A percentile compares a stretch with the other conserved stretches of the same genome.
Evolutionary conservation across 2,888 invertebrate species (phyloP).

Genomic region (Orchestes rusci): DNA sequence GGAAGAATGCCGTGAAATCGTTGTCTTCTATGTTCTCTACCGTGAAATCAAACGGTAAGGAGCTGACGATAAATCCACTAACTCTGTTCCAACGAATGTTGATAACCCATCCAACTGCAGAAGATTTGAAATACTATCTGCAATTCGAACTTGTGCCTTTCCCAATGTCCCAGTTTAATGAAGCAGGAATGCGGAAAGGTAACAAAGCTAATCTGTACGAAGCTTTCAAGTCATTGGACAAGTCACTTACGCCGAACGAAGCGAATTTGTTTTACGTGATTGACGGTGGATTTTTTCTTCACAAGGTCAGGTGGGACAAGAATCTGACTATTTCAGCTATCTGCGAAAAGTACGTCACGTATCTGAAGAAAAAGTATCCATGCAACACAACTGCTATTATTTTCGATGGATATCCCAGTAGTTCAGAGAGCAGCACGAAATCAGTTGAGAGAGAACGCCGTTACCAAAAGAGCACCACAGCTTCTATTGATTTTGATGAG

Average conservation of each 20-base stretch:
- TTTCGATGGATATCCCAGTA: not conserved
- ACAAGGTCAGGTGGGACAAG: not conserved
- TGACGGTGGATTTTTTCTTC: constrained; percentile 1
- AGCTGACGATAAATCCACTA: not conserved
- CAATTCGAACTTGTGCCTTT: not conserved
- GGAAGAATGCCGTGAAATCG: not conserved
- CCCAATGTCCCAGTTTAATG: not conserved
- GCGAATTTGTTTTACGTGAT: not conserved
- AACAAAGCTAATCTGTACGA: not conserved
- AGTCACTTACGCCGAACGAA: not conserved
- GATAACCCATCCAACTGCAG: not conserved
- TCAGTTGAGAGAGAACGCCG: not conserved
- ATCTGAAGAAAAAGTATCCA: not conserved
- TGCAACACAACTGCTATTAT: not conserved
- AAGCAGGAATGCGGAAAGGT: not conserved
- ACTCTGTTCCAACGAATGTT: not conserved
- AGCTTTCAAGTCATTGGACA: not conserved
- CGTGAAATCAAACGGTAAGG: not conserved
- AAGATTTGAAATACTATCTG: not conserved
- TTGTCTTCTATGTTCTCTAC: not conserved
- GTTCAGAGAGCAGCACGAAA: not conserved
- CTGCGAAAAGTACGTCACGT: not conserved
- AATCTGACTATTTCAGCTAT: not conserved
- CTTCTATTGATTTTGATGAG: not conserved
- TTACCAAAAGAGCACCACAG: not conserved